These are phyloP conservation scores for Myotis brandtii DNA, from an alignment of 2,113 vertebrate genomes.

Conservation along the genomic window DNA sequence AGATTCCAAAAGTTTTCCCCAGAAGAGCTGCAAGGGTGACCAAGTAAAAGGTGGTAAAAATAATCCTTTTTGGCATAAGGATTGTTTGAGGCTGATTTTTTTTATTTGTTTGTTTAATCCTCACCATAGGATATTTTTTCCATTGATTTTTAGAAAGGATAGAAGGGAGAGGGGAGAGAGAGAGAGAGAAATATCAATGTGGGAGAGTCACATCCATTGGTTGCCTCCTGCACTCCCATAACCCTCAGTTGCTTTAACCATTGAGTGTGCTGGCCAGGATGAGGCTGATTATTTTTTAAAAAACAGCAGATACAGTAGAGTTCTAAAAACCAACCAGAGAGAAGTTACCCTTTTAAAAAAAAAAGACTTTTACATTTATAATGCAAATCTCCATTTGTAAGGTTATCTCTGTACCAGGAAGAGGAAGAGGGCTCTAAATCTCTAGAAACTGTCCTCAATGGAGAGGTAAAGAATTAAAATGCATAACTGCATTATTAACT, in stretches of 20 bases:
- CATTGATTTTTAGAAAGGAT: no score
- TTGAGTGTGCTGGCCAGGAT: no score
- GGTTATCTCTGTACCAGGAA: background rate
- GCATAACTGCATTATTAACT: background rate
- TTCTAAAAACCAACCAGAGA: background rate
- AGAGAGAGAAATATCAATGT: no score
- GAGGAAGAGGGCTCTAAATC: background rate
- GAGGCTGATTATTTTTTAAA: background rate
- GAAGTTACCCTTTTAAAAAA: background rate
- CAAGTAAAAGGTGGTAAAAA: background rate
- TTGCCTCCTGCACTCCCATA: no score
- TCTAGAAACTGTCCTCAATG: background rate
- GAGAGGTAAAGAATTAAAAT: background rate
- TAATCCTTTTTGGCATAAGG: background rate
- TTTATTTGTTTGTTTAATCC: background rate
- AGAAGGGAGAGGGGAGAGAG: no score
- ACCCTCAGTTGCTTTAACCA: no score
- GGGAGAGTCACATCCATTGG: no score
- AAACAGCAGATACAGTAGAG: background rate
- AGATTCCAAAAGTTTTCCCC: background rate
- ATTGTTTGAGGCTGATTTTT: background rate
- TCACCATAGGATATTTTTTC: no score
- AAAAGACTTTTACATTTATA: background rate
- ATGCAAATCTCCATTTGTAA: background rate
- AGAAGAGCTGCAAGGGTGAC: background rate